A percentile compares a stretch with the other conserved stretches of the same genome.
These are phyloP conservation scores for Nomia melanderi DNA, from an alignment of 1,140 invertebrate species.

Conservation along the genomic window DNA sequence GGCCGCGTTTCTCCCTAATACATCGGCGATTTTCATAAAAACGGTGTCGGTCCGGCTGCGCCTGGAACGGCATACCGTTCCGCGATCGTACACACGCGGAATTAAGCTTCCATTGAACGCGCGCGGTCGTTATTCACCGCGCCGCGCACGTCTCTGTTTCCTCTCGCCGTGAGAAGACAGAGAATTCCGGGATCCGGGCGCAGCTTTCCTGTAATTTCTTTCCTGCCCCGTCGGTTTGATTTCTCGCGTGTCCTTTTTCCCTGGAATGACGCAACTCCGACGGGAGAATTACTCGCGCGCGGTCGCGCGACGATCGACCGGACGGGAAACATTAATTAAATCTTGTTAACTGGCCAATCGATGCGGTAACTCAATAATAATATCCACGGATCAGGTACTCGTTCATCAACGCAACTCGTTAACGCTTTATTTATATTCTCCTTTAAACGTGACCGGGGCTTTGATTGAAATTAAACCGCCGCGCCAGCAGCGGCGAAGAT, in stretches of 20 bases:
- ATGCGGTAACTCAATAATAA: slow-evolving; percentile 11
- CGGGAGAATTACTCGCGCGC: not conserved
- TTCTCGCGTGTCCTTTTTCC: no score
- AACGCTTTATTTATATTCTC: not conserved
- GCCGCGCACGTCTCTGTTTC: slow-evolving; percentile 29
- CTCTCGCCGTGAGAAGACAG: slow-evolving; percentile 8
- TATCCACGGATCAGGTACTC: not conserved
- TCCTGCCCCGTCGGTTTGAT: not conserved
- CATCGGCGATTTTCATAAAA: slow-evolving; percentile 34
- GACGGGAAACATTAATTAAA: slow-evolving; percentile 27
- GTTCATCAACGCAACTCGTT: not conserved
- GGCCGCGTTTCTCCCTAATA: slow-evolving; percentile 11
- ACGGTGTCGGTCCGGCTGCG: slow-evolving; percentile 18
- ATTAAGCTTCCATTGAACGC: slow-evolving; percentile 48
- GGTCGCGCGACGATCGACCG: slow-evolving; percentile 14
- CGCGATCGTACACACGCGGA: slow-evolving; percentile 37
- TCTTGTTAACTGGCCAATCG: slow-evolving; percentile 25
- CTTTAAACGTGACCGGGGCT: not conserved
- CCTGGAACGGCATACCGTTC: slow-evolving; percentile 29
- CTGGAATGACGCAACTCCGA: not conserved
- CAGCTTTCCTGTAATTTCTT: slow-evolving; percentile 32
- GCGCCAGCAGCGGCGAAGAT: not conserved
- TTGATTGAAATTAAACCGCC: not conserved
- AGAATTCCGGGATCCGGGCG: slow-evolving; percentile 10
- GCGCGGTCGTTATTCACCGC: slow-evolving; percentile 52